A percentile compares a stretch with the other conserved stretches of the same genome.
Conservation (phyloP, 1,140 invertebrate genomes). For the Nasonia vitripennis region DNA sequence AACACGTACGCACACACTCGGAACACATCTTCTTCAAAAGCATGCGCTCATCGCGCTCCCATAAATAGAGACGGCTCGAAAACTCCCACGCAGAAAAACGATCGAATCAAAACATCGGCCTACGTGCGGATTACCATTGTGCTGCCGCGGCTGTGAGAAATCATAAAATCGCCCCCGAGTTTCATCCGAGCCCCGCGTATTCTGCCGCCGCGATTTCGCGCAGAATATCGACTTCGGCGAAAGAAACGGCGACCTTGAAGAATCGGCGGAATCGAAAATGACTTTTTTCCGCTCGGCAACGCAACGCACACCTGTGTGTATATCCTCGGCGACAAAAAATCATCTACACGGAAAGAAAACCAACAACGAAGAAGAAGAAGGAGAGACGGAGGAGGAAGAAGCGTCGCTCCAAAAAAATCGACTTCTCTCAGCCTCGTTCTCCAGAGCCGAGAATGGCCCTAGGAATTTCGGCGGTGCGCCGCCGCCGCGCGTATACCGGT, state of each 20-base stretch:
- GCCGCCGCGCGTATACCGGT: conserved; percentile 14
- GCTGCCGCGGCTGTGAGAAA: too few relatives aligned
- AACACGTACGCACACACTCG: too few relatives aligned
- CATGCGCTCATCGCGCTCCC: not conserved
- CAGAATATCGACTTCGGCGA: too few relatives aligned
- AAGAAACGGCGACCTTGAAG: too few relatives aligned
- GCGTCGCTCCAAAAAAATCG: not conserved
- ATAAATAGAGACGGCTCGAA: not conserved
- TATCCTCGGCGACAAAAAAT: too few relatives aligned
- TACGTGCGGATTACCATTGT: too few relatives aligned
- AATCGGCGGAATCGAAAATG: too few relatives aligned
- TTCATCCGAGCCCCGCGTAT: not conserved
- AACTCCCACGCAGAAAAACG: not conserved
- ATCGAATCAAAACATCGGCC: not conserved
- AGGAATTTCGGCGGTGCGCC: conserved; percentile 28
- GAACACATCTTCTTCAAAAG: not conserved
- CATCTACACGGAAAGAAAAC: too few relatives aligned
- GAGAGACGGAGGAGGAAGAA: not conserved
- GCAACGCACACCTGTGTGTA: too few relatives aligned
- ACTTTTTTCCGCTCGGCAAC: too few relatives aligned
- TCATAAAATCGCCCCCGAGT: too few relatives aligned
- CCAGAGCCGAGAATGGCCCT: conserved; percentile 13
- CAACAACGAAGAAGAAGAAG: not conserved
- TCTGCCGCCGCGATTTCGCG: too few relatives aligned
- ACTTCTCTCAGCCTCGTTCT: not conserved